Percentiles rank a stretch among this genome's conserved stretches.
phyloP scores from a whole-genome alignment of 2,888 invertebrate genomes.

The Idaea straminata region DNA sequence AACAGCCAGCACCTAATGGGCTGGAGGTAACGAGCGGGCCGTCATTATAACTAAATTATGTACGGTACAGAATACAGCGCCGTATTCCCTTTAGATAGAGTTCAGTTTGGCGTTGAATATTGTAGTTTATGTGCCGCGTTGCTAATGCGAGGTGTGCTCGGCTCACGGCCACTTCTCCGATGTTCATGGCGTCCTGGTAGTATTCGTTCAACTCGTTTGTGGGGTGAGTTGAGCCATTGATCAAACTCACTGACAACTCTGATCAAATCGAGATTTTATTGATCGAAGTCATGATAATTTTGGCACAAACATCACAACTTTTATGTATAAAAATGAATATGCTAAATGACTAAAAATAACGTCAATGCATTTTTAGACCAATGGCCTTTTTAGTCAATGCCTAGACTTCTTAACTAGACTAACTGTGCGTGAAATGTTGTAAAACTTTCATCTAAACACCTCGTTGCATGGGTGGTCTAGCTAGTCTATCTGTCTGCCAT shows the following conservation, averaged over 20 bases:
- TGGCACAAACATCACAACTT: too few species aligned
- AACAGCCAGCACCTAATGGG: slow-evolving; percentile 46
- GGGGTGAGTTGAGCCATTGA: background rate
- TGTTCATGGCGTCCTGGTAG: slow-evolving; percentile 5
- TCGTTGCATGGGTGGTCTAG: too few species aligned
- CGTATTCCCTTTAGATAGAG: background rate
- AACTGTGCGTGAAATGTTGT: too few species aligned
- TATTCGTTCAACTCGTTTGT: background rate
- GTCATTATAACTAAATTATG: slow-evolving; percentile 67
- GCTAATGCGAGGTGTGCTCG: slow-evolving; percentile 45
- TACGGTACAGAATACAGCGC: slow-evolving; percentile 4
- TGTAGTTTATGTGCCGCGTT: slow-evolving; percentile 42
- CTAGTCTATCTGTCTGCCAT: too few species aligned
- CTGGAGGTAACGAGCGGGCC: slow-evolving; percentile 50
- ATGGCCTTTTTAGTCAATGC: too few species aligned
- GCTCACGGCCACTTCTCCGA: background rate
- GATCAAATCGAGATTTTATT: background rate
- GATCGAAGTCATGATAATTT: background rate
- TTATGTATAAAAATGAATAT: too few species aligned
- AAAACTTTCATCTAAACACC: too few species aligned
- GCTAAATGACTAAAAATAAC: too few species aligned
- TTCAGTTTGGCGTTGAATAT: background rate
- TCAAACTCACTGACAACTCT: background rate
- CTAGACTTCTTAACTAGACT: too few species aligned
- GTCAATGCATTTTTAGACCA: too few species aligned